Base-by-base conservation (phyloP, 2,113 vertebrate species). In the Talpa occidentalis region DNA sequence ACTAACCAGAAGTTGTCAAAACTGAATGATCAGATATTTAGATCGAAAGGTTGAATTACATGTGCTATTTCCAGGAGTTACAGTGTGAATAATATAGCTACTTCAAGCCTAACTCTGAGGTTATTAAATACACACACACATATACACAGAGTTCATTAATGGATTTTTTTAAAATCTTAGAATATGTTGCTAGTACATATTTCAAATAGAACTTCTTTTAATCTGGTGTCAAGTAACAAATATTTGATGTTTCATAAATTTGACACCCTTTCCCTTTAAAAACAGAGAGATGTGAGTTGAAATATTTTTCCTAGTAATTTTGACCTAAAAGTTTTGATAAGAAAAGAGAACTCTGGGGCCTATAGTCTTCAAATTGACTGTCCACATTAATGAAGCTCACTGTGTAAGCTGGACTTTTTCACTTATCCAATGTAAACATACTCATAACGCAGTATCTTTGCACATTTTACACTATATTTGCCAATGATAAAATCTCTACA, bases 401-500 rank as follows among this genome's bases (percentile, higher is more conserved):
- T 47, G 79, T 19, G 28, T 52, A 69, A 94, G 52, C 59, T 44
- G 54, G n/a, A 26, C 12, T 44, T 82, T 95, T 87, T 93, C 78
- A 84, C 24, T 92, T 96, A 89, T 40, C 70, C 66, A 94, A 0
- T 44, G 76, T 87, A 95, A 94, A 90, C 72, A 93, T 80, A 77
- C 40, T 87, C 59, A 86, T n/a, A 74, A 40, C 19, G 66, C 30
- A 47, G 28, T 74, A 74, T 54, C 88, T 92, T 90, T 81, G 72
- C 80, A 97, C 93, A 92, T 90, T 72, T 93, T 80, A 93, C 30
- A 81, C 52, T 60, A 16, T 86, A 94, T 91, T 93, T 96, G 69
- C 74, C 60, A 96, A 96, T 78, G 42, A 62, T 90, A 88, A 94
- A 90, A 92, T 90, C 60, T 90, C 40, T 62, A 67, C 42, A 88